Percentiles rank a stretch among this genome's conserved stretches.
Evolutionary conservation across 2,113 vertebrate species (phyloP).

Genomic region (Tor tambroides): DNA sequence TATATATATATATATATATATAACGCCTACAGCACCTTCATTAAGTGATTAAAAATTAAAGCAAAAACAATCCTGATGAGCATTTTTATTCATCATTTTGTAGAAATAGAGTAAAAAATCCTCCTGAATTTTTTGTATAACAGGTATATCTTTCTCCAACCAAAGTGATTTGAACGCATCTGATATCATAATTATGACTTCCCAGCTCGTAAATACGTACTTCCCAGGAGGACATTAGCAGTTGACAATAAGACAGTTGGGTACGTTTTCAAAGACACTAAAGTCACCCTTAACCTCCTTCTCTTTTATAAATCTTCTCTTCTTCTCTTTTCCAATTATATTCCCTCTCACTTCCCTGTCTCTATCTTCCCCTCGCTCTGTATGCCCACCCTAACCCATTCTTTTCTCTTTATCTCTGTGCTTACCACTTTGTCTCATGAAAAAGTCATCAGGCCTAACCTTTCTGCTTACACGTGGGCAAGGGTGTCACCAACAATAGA

Average conservation of each 20-base stretch:
- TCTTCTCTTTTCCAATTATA: slow-evolving; percentile 15
- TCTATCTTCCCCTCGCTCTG: neutral
- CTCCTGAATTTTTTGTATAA: too few species aligned
- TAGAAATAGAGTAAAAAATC: too few species aligned
- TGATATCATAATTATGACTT: too few species aligned
- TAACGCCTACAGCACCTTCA: neutral
- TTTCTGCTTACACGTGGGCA: slow-evolving; percentile 64
- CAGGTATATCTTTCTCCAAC: too few species aligned
- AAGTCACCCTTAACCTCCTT: neutral
- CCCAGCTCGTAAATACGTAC: too few species aligned
- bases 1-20: too few species aligned
- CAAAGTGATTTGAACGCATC: too few species aligned
- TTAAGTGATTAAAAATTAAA: neutral
- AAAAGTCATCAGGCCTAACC: slow-evolving; percentile 63
- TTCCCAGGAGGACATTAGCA: neutral
- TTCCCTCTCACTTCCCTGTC: slow-evolving; percentile 16
- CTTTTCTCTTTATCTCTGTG: slow-evolving; percentile 42
- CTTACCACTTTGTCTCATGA: neutral
- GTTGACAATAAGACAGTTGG: too few species aligned
- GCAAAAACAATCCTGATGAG: neutral
- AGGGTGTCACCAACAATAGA: slow-evolving; percentile 61
- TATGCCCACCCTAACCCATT: neutral
- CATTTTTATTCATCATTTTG: too few species aligned
- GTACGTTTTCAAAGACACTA: neutral
- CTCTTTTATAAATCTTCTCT: neutral